Conservation (phyloP, 2,797 vertebrate genomes). For the Notolepis coatsorum region DNA sequence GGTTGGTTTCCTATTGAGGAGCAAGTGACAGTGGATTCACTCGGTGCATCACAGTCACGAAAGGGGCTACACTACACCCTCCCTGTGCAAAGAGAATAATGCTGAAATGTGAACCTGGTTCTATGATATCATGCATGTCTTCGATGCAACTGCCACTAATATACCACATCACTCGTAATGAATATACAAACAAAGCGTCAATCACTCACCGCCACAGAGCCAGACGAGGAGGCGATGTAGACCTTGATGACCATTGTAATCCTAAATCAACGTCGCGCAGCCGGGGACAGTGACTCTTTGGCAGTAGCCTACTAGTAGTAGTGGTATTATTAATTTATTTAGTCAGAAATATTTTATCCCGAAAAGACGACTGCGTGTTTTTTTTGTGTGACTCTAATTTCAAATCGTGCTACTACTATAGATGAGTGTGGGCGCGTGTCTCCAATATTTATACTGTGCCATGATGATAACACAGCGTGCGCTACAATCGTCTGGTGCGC, state of each 20-base stretch:
- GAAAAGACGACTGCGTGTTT: neutral
- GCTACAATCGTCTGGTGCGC: neutral
- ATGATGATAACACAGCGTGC: slow-evolving; percentile 39
- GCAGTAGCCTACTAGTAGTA: too few relatives aligned
- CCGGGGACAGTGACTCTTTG: slow-evolving; percentile 14
- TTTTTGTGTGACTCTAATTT: too few relatives aligned
- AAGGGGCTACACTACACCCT: too few relatives aligned
- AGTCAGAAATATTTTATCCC: neutral
- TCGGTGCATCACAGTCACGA: too few relatives aligned
- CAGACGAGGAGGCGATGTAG: slow-evolving; percentile 88
- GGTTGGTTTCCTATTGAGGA: too few relatives aligned
- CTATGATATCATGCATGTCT: neutral
- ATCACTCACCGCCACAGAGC: slow-evolving; percentile 88
- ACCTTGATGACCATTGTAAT: slow-evolving; percentile 91
- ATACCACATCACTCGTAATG: neutral
- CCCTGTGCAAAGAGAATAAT: neutral
- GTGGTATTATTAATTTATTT: too few relatives aligned
- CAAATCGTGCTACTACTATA: neutral
- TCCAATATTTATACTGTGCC: slow-evolving; percentile 37
- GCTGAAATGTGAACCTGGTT: neutral
- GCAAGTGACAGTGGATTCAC: too few relatives aligned
- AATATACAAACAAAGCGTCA: neutral
- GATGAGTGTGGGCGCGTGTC: slow-evolving; percentile 7
- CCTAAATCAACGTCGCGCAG: slow-evolving; percentile 29
- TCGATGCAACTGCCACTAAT: too few relatives aligned